A percentile compares a stretch with the other conserved stretches of the same genome.
Conservation (phyloP, 2,113 vertebrate genomes). For the Colinus virginianus region DNA sequence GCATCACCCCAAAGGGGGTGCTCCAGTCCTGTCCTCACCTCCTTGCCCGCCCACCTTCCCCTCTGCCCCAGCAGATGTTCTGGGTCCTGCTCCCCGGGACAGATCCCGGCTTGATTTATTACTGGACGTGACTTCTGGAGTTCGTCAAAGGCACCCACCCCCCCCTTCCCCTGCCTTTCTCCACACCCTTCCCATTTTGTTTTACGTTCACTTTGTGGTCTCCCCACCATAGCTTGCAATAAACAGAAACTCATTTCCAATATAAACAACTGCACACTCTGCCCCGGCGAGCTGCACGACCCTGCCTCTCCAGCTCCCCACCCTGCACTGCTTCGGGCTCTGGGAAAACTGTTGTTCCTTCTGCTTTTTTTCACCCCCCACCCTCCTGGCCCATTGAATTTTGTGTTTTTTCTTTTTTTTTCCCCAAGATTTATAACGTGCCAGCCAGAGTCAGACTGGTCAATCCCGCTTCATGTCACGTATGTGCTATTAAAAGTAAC, state of each 20-base stretch:
- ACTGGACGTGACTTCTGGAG: conserved; percentile 70
- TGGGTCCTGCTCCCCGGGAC: conserved; percentile 36
- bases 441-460: not conserved
- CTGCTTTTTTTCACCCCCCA: not conserved
- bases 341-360: conserved; percentile 23
- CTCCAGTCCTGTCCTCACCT: not conserved
- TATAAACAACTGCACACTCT: conserved; percentile 49
- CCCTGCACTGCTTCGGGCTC: not conserved
- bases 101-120: conserved; percentile 56
- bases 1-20: not conserved
- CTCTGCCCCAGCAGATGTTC: conserved; percentile 64
- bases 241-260: conserved; percentile 63
- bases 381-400: not conserved
- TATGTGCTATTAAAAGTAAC: conserved; percentile 1
- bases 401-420: not conserved
- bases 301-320: not conserved
- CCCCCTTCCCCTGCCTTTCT: conserved; percentile 41
- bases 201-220: conserved; percentile 54
- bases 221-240: conserved; percentile 53
- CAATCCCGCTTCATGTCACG: conserved; percentile 3
- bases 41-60: not conserved
- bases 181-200: conserved; percentile 64
- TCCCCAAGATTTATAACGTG: conserved; percentile 49
- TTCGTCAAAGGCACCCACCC: conserved; percentile 57
- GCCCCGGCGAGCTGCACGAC: not conserved